phyloP scores from a whole-genome alignment of 2,888 invertebrate species.

The Drosophila cracens region DNA sequence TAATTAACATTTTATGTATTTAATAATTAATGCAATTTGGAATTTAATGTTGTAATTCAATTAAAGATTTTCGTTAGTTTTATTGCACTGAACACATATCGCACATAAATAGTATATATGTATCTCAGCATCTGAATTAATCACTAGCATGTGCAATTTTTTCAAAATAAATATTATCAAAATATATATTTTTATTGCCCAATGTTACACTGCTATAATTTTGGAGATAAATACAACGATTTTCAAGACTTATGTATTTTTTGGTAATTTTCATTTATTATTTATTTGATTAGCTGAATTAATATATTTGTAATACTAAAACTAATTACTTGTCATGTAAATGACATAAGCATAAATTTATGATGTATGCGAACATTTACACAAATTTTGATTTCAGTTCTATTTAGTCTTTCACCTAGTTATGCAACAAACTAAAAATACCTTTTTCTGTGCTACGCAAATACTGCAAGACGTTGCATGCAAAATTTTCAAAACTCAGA shows the following conservation, averaged over 20 bases:
- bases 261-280: not conserved
- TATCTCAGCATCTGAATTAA: not conserved
- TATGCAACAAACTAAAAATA: conserved; percentile 22
- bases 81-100: not conserved
- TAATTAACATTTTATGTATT: not conserved
- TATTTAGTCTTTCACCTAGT: conserved; percentile 2
- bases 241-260: not conserved
- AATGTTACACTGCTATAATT: not conserved
- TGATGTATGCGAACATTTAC: conserved; percentile 4
- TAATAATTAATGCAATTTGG: not conserved
- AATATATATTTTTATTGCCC: not conserved
- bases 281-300: not conserved
- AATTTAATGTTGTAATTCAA: not conserved
- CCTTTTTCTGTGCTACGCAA: conserved; percentile 6
- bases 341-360: not conserved
- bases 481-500: not conserved
- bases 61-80: not conserved
- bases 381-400: not conserved
- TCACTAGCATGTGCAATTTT: not conserved
- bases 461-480: conserved; percentile 2
- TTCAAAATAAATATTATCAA: not conserved
- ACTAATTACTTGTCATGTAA: not conserved
- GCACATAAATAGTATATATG: not conserved
- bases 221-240: not conserved
- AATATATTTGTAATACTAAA: not conserved